A percentile compares a stretch with the other conserved stretches of the same genome.
Evolutionary conservation across 2,888 invertebrate genomes (phyloP).

Genomic region (Plagiodera versicolora): DNA sequence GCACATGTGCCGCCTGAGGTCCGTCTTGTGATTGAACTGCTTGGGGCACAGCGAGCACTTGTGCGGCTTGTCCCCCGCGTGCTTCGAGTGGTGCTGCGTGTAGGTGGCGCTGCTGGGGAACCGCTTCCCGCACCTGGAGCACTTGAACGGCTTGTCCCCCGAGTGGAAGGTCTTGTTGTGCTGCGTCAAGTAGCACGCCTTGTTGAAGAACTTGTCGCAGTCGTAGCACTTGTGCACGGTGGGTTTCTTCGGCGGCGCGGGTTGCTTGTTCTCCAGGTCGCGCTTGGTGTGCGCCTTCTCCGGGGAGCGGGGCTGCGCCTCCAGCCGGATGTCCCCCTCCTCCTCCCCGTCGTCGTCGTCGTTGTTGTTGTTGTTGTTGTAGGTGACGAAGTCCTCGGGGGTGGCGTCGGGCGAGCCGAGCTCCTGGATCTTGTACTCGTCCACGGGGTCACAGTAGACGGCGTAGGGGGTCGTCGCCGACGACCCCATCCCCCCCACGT

Average conservation of each 20-base stretch:
- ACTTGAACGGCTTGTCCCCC: constrained; percentile 84
- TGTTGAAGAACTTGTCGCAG: constrained; percentile 83
- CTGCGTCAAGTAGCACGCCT: constrained; percentile 85
- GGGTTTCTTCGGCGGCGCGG: constrained; percentile 29
- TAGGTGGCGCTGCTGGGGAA: constrained; percentile 73
- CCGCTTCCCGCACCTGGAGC: constrained; percentile 82
- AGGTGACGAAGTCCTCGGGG: constrained; percentile 21
- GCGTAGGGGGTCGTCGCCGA: constrained; percentile 52
- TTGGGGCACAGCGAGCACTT: constrained; percentile 85
- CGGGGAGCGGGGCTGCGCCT: constrained; percentile 43
- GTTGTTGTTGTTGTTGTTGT: constrained; percentile 28
- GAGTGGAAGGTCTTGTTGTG: constrained; percentile 89
- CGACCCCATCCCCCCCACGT: constrained; percentile 78
- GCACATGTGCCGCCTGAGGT: constrained; percentile 83
- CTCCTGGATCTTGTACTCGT: constrained; percentile 54
- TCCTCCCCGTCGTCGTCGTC: constrained; percentile 44
- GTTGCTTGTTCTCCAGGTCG: constrained; percentile 46
- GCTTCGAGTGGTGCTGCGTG: constrained; percentile 74
- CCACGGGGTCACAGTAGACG: constrained; percentile 35
- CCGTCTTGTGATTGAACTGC: constrained; percentile 89
- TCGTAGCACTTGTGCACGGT: constrained; percentile 70
- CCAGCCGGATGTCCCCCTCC: constrained; percentile 38
- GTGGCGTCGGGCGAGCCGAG: constrained; percentile 47
- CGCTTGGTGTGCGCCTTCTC: constrained; percentile 49
- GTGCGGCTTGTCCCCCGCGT: constrained; percentile 81